Conservation (phyloP, 2,797 vertebrate genomes). For the Crocidura indochinensis region DNA sequence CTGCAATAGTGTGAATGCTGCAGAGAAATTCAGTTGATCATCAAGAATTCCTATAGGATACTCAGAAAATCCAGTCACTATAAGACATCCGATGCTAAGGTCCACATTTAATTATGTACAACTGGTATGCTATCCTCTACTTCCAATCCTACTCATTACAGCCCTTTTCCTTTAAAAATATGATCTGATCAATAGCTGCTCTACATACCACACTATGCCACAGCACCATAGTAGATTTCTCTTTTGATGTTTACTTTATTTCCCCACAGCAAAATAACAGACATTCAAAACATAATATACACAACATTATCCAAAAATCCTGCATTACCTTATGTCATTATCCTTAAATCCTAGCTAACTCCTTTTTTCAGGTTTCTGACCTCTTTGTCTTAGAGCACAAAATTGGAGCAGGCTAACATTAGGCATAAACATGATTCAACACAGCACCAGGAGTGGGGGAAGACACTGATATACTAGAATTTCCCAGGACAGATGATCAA, state of each 20-base stretch:
- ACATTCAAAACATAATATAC: neutral
- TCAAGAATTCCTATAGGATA: neutral
- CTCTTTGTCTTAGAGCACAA: neutral
- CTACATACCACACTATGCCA: neutral
- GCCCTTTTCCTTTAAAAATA: neutral
- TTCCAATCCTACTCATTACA: neutral
- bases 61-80: neutral
- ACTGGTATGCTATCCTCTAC: neutral
- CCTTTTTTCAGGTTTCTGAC: neutral
- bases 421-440: neutral
- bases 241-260: neutral
- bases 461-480: conserved; percentile 3
- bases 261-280: neutral
- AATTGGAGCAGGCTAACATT: neutral
- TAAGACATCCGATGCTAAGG: conserved; percentile 8
- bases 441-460: neutral
- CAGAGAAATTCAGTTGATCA: conserved; percentile 49
- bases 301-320: neutral
- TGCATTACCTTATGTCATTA: neutral
- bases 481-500: conserved; percentile 39
- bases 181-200: neutral
- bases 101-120: neutral
- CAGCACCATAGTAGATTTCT: neutral
- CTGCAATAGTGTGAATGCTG: neutral
- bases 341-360: conserved; percentile 21